These are phyloP conservation scores for Austrolebias charrua DNA, from an alignment of 2,797 vertebrate species.

Conservation along the genomic window DNA sequence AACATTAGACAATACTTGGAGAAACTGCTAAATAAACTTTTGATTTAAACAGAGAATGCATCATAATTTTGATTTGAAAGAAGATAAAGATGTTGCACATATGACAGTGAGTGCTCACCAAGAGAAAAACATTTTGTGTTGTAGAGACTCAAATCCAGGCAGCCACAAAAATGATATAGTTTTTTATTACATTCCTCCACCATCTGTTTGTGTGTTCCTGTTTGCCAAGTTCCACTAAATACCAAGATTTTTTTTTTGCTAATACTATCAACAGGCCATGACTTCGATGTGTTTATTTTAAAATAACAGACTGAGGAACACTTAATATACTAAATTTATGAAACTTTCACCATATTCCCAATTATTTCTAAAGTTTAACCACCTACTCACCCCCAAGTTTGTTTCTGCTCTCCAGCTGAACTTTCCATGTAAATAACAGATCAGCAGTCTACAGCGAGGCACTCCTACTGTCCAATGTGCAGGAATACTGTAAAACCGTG, in stretches of 20 bases:
- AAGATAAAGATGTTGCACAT: neutral
- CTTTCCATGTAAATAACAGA: neutral
- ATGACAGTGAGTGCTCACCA: neutral
- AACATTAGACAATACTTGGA: neutral
- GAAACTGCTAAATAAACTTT: too few relatives aligned
- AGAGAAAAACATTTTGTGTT: neutral
- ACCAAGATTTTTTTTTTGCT: slow-evolving; percentile 15
- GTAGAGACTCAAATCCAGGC: neutral
- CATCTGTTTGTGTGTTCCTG: slow-evolving; percentile 45
- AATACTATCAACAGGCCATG: slow-evolving; percentile 11
- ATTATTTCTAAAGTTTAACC: neutral
- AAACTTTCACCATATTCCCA: neutral
- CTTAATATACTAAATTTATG: neutral
- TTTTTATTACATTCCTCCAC: slow-evolving; percentile 26
- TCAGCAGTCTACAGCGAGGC: neutral
- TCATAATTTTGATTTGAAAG: too few relatives aligned
- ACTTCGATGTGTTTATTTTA: slow-evolving; percentile 13
- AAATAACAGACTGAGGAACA: neutral
- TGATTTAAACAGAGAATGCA: too few relatives aligned
- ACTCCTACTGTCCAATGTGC: neutral
- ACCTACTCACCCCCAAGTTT: neutral
- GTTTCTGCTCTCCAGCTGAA: neutral
- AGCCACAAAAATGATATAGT: neutral
- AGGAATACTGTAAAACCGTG: neutral
- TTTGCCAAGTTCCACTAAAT: slow-evolving; percentile 41